Evolutionary conservation across 2,113 vertebrate species (phyloP), one percentile per base, ranked within the genome.

Genomic region (Telmatochromis sp.): DNA sequence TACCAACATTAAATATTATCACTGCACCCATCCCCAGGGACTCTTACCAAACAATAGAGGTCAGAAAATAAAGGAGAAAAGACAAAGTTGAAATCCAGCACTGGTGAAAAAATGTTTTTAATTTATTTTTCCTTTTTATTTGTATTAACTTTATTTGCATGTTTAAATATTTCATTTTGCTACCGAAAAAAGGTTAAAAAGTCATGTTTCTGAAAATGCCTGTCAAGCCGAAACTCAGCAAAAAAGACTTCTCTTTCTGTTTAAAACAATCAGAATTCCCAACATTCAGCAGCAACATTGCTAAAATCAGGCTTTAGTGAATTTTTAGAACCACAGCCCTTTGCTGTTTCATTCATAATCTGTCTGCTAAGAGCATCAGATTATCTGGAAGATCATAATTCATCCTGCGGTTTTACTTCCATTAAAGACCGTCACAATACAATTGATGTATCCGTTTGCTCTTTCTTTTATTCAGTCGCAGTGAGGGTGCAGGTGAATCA

Each of bases 391-490:
- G 45, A 5, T 51, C 45, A 78, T 19, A 78, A 75, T 47, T 28
- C 23, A 31, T 12, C 9, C 15, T 47, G 42, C 6, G 17, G 15
- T 8, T 49, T 26, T 49, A 2, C 45, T 49, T 19, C 26, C 70
- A 49, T 78, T 49, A 31, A 31, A 49, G 45, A 49, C 42, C 0
- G 15, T 31, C 70, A 31, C 2, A 78, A 6, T 49, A 49, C 26
- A 13, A 4, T 12, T 31, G 23, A 31, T 78, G 6, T 13, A 31
- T n/a, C 3, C 0, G 1, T 11, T n/a, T 7, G 2, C 9, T n/a
- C 42, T 49, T 10, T 19, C 42, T 49, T 78, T 17, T 78, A 49
- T 4, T 78, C 42, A 78, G 68, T 47, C 3, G 4, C 4, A 28
- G 40, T 0, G 42, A 47, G 42, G 0, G 23, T 28, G 4, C 15